Base-by-base conservation (phyloP, 2,113 vertebrate genomes). In the Sprattus sprattus region DNA sequence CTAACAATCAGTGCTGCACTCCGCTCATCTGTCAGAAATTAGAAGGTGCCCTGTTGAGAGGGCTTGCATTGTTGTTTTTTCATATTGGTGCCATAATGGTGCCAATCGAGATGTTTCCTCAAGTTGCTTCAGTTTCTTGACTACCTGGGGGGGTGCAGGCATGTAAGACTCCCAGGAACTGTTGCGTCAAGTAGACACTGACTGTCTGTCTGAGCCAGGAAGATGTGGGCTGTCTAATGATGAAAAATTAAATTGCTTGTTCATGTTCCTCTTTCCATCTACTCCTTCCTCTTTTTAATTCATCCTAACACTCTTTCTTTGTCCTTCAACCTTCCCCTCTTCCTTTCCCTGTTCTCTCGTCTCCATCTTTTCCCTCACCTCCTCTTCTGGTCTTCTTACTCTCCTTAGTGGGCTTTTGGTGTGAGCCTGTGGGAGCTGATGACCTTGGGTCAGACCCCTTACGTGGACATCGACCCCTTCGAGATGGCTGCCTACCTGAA, bases 401-500 rank as follows among this genome's bases (percentile, higher is more conserved):
- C 87, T 92, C 92, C 82, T 6, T 92, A 99, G 98, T 99, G 98
- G 98, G 98, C 98, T 83, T 99, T 99, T 0, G 98, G 98, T 82
- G 98, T 99, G 88, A 97, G 97, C 0, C 93, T 99, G 88, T 99
- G 98, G 98, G 98, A 99, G 88, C 94, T 99, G 89, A 99, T 99
- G 98, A 99, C 98, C 3, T 92, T 99, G 92, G 98, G 98, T 64
- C 98, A 99, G 94, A 99, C 98, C 0, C 98, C 98, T 0, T 99
- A 99, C 0, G 97, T 99, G 2, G 98, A 99, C 92, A 99, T 99
- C 0, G 98, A 99, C 92, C 98, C 98, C 45, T 99, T 99, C 50
- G 98, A 99, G 95, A 99, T 99, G 98, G 98, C 97, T 0, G 97
- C 98, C 3, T 99, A 99, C 92, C 94, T 99, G 91, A 99, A 99